These are phyloP conservation scores for Garrulus glandarius DNA, from an alignment of 2,797 vertebrate genomes.

Conservation along the genomic window DNA sequence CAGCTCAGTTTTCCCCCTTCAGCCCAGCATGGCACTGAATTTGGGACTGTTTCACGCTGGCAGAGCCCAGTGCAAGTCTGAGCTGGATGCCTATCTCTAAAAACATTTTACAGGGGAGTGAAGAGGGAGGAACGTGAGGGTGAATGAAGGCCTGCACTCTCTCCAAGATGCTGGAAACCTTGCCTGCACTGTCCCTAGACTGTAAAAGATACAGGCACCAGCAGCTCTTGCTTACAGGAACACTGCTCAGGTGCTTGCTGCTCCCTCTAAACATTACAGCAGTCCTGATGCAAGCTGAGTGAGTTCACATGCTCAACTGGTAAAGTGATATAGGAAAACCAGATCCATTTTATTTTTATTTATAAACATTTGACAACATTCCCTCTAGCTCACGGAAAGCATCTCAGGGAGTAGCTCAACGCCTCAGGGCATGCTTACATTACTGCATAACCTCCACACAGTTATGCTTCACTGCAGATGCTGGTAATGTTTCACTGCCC, in stretches of 20 bases:
- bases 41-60: neutral
- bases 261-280: neutral
- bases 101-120: neutral
- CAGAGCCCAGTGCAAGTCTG: neutral
- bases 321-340: neutral
- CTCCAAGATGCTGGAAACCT: neutral
- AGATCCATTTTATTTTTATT: constrained; percentile 11
- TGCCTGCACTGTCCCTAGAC: neutral
- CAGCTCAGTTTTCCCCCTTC: neutral
- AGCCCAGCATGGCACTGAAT: neutral
- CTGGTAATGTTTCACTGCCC: neutral
- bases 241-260: neutral
- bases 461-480: neutral
- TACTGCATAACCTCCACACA: neutral
- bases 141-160: neutral
- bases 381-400: neutral
- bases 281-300: neutral
- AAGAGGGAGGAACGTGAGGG: neutral
- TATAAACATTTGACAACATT: neutral
- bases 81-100: neutral
- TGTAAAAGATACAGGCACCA: neutral
- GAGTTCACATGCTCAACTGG: neutral
- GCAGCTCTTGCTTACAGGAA: neutral
- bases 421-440: neutral
- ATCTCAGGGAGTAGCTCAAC: neutral